Base-by-base conservation (phyloP, 2,888 invertebrate genomes). In the Drosophila affinis region DNA sequence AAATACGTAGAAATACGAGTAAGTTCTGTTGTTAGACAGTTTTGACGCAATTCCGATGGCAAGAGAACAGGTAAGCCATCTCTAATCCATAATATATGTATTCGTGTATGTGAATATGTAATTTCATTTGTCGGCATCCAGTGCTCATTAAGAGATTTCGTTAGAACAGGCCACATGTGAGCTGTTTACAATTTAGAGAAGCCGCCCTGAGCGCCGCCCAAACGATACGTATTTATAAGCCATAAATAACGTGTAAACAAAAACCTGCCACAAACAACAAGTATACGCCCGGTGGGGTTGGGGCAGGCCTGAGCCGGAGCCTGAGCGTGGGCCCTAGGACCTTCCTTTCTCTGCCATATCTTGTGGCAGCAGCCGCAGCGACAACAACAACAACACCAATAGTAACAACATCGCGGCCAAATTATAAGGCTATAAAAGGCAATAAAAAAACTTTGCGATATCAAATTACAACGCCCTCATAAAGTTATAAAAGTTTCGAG, bases 371-470 rank as follows among this genome's bases (percentile, higher is more conserved):
- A 62, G 47, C 70, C 54, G 70, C 55, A 47, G 29, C 32, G 12
- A 27, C 45, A 51, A n/a, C 46, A 70, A 55, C 21, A 21, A 21
- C 46, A 70, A 53, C 65, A 62, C 29, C 57, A 54, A 14, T 76
- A 59, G 64, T 67, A 68, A 73, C 81, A 88, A 75, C 88, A 84
- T 88, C 88, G 87, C 83, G 87, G 84, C 83, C 88, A 88, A 84
- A 84, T 84, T 84, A 84, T 84, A 84, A 88, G 88, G 87, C 83
- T 88, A 84, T 84, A 84, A 84, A 84, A 84, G 88, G 88, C 88
- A 84, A 84, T 84, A 84, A 84, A 84, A 81, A 83, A 83, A 83
- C 86, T 84, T 84, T 84, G 87, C 81, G 83, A 84, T 84, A 84
- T 84, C 83, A 88, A 84, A 84, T 84, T 84, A 84, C 83, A 88